A percentile compares a stretch with the other conserved stretches of the same genome.
These are phyloP conservation scores for Labrus mixtus DNA, from an alignment of 2,113 vertebrate genomes.

Conservation along the genomic window DNA sequence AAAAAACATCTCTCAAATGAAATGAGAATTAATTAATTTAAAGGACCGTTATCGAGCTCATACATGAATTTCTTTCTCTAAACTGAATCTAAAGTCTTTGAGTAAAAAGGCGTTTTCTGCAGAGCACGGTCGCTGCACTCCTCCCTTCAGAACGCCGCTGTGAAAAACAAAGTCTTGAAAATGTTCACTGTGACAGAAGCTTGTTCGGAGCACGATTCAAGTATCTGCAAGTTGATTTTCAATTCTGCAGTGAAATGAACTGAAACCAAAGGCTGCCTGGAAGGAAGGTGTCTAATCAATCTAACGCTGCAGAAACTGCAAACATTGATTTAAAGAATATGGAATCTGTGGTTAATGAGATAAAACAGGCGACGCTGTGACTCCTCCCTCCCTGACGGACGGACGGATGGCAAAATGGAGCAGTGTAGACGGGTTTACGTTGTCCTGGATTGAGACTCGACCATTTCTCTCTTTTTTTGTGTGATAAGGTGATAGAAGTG, in stretches of 20 bases:
- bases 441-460: constrained; percentile 24
- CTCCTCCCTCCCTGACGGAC: not conserved
- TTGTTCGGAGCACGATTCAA: not conserved
- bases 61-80: no score
- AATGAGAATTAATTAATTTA: no score
- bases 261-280: not conserved
- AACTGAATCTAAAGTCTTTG: no score
- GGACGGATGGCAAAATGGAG: not conserved
- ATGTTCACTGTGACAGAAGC: not conserved
- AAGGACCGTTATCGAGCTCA: no score
- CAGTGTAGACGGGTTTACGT: not conserved
- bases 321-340: not conserved
- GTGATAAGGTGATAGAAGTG: constrained; percentile 55
- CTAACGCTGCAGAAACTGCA: not conserved
- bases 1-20: no score
- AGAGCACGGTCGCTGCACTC: not conserved
- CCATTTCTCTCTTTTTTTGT: constrained; percentile 11
- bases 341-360: not conserved
- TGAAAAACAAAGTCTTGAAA: not conserved
- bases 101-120: no score
- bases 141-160: not conserved
- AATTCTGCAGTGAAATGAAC: constrained; percentile 4
- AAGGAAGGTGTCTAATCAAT: constrained; percentile 13
- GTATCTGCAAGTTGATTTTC: constrained; percentile 3
- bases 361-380: not conserved